A percentile compares a stretch with the other conserved stretches of the same genome.
Conservation (phyloP, 2,113 vertebrate species). For the Scatophagus argus region DNA sequence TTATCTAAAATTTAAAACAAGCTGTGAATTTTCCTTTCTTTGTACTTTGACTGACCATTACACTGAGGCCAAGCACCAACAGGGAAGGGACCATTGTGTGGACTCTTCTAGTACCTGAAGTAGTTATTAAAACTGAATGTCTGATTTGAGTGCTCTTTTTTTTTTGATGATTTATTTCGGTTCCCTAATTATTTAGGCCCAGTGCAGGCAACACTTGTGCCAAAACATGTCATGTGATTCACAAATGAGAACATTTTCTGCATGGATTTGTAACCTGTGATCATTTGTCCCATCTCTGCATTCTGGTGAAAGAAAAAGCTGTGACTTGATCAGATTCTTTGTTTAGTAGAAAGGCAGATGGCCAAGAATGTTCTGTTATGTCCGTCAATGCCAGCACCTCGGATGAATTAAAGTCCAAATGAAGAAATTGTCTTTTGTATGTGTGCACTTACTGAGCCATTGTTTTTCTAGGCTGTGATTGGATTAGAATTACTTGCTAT, state of each 20-base stretch:
- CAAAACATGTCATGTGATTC: background rate
- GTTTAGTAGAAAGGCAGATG: slow-evolving; percentile 13
- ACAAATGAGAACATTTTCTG: background rate
- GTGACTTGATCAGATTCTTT: slow-evolving; percentile 42
- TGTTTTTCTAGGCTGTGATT: background rate
- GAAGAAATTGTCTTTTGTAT: background rate
- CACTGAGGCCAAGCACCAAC: background rate
- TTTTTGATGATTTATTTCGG: background rate
- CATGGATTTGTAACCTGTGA: background rate
- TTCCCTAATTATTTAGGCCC: background rate
- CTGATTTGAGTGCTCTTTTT: background rate
- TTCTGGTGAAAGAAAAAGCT: background rate
- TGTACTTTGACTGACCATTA: background rate
- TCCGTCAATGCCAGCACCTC: slow-evolving; percentile 55
- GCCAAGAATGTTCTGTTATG: slow-evolving; percentile 42
- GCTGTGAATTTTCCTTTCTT: slow-evolving; percentile 7
- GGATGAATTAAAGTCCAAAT: slow-evolving; percentile 61
- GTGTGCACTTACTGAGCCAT: background rate
- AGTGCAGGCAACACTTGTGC: background rate
- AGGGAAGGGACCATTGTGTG: background rate
- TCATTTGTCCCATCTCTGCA: slow-evolving; percentile 4
- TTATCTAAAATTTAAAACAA: background rate
- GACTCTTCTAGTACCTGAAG: background rate
- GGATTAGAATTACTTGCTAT: background rate
- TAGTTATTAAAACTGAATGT: background rate